Conservation (phyloP, 1,140 invertebrate genomes). For the Cataglyphis hispanica region DNA sequence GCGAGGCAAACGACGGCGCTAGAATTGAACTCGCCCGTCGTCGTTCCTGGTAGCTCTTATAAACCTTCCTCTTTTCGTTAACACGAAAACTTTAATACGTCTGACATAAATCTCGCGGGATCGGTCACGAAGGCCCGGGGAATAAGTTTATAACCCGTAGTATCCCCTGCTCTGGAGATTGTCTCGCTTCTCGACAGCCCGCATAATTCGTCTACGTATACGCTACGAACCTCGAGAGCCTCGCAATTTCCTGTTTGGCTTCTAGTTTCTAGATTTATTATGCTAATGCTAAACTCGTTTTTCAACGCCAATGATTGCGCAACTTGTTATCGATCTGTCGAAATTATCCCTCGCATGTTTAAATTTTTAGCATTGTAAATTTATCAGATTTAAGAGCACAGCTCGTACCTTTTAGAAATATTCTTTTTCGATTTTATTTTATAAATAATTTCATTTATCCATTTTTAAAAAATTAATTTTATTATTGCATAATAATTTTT, state of each 20-base stretch:
- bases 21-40: constrained; percentile 50
- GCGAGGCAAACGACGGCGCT: not conserved
- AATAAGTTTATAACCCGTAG: constrained; percentile 58
- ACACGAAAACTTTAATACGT: constrained; percentile 76
- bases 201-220: constrained; percentile 46
- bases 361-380: not conserved
- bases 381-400: not conserved
- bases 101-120: constrained; percentile 74
- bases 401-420: not conserved
- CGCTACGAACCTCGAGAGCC: constrained; percentile 14
- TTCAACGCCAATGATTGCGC: constrained; percentile 36
- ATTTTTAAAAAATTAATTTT: no score
- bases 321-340: constrained; percentile 15
- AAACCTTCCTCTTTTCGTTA: constrained; percentile 65
- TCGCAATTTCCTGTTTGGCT: constrained; percentile 55
- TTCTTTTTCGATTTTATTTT: not conserved
- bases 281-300: constrained; percentile 49
- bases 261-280: constrained; percentile 55
- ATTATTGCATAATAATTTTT: no score
- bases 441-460: no score
- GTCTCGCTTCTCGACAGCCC: constrained; percentile 47
- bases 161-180: constrained; percentile 36
- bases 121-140: constrained; percentile 73
- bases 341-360: not conserved
- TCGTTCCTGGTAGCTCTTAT: constrained; percentile 40